phyloP scores from a whole-genome alignment of 2,113 vertebrate genomes.

The Paradoxurus hermaphroditus region DNA sequence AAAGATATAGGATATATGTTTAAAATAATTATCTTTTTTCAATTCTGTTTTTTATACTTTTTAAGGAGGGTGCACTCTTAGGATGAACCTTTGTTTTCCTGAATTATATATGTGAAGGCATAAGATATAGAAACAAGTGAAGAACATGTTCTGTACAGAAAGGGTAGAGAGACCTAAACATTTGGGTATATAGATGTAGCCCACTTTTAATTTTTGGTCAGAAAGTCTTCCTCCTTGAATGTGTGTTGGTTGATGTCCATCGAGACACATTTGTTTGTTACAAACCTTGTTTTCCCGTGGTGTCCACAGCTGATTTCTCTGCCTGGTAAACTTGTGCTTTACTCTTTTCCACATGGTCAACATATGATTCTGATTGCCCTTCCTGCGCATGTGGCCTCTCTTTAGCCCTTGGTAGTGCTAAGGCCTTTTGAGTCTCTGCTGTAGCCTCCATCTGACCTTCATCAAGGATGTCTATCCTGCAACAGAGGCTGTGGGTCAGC shows the following conservation, averaged over 20 bases:
- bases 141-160: background rate
- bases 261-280: background rate
- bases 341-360: background rate
- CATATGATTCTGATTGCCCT: background rate
- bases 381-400: background rate
- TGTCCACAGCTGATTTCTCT: background rate
- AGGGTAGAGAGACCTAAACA: background rate
- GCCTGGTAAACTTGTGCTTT: background rate
- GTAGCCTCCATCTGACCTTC: background rate
- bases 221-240: background rate
- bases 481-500: background rate
- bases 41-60: background rate
- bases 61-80: background rate
- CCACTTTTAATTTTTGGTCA: background rate
- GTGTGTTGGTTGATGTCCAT: background rate
- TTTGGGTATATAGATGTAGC: background rate
- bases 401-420: background rate
- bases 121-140: background rate
- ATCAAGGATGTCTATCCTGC: background rate
- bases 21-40: background rate
- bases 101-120: background rate
- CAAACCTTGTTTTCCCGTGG: background rate
- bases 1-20: background rate
- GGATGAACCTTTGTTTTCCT: background rate
- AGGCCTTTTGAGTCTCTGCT: background rate